Evolutionary conservation across 2,888 invertebrate species (phyloP).

Genomic region (Heteromyza rotundicornis): DNA sequence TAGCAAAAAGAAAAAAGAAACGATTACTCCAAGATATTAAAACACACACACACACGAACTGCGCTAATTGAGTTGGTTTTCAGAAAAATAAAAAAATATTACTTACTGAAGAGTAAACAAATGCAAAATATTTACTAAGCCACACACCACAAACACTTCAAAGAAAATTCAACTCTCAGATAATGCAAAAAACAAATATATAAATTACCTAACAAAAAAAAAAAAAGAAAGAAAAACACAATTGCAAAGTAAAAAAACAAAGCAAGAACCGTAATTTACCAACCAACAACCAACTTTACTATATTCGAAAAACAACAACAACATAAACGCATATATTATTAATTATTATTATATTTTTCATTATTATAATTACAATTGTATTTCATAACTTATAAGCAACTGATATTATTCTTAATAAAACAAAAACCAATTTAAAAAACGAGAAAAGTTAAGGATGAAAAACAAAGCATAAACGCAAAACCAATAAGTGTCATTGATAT

Average conservation of each 20-base stretch:
- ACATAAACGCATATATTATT: conserved; percentile 5
- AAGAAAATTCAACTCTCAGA: too few species aligned
- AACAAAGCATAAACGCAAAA: not conserved
- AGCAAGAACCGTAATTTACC: conserved; percentile 14
- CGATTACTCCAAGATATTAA: not conserved
- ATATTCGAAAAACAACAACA: conserved; percentile 9
- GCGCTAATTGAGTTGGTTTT: too few species aligned
- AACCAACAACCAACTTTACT: conserved; percentile 18
- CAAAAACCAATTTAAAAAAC: conserved; percentile 3
- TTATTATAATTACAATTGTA: not conserved
- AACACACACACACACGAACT: too few species aligned
- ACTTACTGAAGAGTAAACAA: not conserved
- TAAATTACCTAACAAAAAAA: conserved; percentile 21
- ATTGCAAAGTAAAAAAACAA: conserved; percentile 16
- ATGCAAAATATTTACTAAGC: conserved; percentile 6
- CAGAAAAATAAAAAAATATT: not conserved
- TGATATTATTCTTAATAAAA: conserved; percentile 1
- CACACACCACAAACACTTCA: conserved; percentile 8
- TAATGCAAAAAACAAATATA: conserved; percentile 16
- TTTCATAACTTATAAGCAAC: not conserved
- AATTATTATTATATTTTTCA: not conserved
- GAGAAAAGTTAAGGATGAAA: not conserved
- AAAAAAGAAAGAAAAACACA: conserved; percentile 14
- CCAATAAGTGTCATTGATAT: too few species aligned
- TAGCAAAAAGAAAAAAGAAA: conserved; percentile 12